phyloP scores from a whole-genome alignment of 2,797 vertebrate genomes.

The Poecile montanus region DNA sequence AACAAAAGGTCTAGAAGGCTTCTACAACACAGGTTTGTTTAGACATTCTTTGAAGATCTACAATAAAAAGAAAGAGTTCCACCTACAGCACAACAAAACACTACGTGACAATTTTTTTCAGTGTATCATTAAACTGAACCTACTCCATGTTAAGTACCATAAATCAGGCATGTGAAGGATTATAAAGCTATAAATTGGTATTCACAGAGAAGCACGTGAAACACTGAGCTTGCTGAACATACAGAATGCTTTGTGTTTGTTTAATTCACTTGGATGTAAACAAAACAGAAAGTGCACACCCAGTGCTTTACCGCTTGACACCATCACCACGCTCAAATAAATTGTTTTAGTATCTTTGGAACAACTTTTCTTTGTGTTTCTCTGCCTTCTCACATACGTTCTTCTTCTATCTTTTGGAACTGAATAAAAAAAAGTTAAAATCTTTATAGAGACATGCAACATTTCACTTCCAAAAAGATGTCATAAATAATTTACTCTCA shows the following conservation, averaged over 20 bases:
- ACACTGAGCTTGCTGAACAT: neutral
- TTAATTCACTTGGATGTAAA: neutral
- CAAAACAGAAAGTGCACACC: neutral
- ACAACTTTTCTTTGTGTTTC: neutral
- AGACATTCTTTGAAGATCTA: neutral
- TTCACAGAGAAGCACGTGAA: neutral
- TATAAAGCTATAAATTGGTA: neutral
- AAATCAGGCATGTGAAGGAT: neutral
- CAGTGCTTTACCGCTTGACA: neutral
- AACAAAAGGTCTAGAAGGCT: neutral
- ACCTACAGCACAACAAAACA: neutral
- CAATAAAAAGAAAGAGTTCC: neutral
- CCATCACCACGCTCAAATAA: neutral
- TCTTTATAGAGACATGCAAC: conserved; percentile 31
- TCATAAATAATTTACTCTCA: neutral
- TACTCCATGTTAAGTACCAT: neutral
- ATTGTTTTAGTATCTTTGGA: neutral
- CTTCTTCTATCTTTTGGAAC: conserved; percentile 19
- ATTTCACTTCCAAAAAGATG: conserved; percentile 47
- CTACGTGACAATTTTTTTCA: neutral
- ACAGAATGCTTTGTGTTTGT: neutral
- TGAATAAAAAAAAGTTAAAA: neutral
- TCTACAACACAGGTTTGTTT: neutral
- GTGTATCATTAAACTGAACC: neutral
- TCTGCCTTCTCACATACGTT: neutral